phyloP scores from a whole-genome alignment of 2,113 vertebrate genomes.

The Octodon degus region DNA sequence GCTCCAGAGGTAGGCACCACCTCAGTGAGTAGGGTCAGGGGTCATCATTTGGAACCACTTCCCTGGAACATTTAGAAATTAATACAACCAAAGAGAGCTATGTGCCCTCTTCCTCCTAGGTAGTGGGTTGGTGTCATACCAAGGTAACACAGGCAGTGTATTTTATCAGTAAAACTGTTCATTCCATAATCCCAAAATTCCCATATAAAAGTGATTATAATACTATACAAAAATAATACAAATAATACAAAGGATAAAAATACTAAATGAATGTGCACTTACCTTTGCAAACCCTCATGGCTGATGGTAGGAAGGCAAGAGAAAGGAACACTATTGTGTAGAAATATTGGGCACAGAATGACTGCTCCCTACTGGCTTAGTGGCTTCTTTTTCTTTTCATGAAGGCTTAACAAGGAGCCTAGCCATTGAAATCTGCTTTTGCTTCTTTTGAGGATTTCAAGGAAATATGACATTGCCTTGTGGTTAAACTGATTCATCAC shows the following conservation, averaged over 20 bases:
- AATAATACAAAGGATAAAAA: neutral
- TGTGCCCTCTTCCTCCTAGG: neutral
- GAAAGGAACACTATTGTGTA: neutral
- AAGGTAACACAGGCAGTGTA: neutral
- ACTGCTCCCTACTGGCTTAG: neutral
- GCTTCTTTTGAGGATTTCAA: neutral
- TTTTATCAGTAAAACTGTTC: constrained; percentile 8
- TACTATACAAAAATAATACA: neutral
- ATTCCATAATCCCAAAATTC: neutral
- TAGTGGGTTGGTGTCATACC: neutral
- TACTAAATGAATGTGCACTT: neutral
- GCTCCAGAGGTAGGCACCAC: neutral
- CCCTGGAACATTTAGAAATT: neutral
- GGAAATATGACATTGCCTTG: neutral
- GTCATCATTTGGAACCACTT: neutral
- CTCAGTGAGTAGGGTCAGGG: neutral
- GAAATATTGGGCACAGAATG: neutral
- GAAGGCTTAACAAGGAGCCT: neutral
- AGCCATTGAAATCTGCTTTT: neutral
- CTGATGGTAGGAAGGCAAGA: neutral
- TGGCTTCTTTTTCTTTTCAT: neutral
- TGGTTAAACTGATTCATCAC: neutral
- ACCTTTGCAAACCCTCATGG: neutral
- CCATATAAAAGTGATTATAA: neutral
- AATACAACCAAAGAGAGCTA: neutral